Evolutionary conservation across 2,888 invertebrate genomes (phyloP).

Genomic region (Nomada flava): DNA sequence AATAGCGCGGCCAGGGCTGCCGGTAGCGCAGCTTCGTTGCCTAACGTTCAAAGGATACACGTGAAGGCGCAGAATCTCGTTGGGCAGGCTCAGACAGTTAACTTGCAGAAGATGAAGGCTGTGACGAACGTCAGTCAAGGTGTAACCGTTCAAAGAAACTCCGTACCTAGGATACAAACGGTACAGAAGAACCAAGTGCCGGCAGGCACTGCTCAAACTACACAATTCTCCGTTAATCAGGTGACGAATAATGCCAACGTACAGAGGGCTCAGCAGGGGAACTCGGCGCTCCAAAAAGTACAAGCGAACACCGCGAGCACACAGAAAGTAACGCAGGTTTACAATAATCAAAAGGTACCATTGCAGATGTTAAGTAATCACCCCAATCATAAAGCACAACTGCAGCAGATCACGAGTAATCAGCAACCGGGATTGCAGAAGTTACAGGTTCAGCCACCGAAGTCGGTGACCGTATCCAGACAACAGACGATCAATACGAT

Average conservation of each 20-base stretch:
- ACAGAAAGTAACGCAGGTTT: slow-evolving; percentile 65
- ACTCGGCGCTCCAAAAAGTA: slow-evolving; percentile 59
- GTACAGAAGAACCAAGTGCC: slow-evolving; percentile 73
- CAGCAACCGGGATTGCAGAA: slow-evolving; percentile 60
- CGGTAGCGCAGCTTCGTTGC: slow-evolving; percentile 62
- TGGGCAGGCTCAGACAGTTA: slow-evolving; percentile 70
- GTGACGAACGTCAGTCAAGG: slow-evolving; percentile 65
- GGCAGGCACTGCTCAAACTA: slow-evolving; percentile 44
- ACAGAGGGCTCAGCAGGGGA: slow-evolving; percentile 71
- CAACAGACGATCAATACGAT: slow-evolving; percentile 52
- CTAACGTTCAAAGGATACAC: slow-evolving; percentile 77
- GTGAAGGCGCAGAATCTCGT: slow-evolving; percentile 70
- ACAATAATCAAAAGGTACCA: slow-evolving; percentile 74
- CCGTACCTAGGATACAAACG: slow-evolving; percentile 72
- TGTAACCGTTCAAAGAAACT: slow-evolving; percentile 68
- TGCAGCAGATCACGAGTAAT: slow-evolving; percentile 56
- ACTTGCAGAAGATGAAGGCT: slow-evolving; percentile 76
- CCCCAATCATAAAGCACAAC: slow-evolving; percentile 71
- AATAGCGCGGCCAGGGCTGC: slow-evolving; percentile 70
- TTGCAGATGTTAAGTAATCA: slow-evolving; percentile 65
- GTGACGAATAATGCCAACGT: slow-evolving; percentile 71
- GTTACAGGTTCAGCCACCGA: slow-evolving; percentile 72
- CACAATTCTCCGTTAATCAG: slow-evolving; percentile 73
- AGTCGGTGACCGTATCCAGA: slow-evolving; percentile 69
- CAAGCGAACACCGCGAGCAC: slow-evolving; percentile 54